Evolutionary conservation across 2,888 invertebrate species (phyloP), one percentile per base, ranked within the genome.

Genomic region (Dorcus parallelipipedus): DNA sequence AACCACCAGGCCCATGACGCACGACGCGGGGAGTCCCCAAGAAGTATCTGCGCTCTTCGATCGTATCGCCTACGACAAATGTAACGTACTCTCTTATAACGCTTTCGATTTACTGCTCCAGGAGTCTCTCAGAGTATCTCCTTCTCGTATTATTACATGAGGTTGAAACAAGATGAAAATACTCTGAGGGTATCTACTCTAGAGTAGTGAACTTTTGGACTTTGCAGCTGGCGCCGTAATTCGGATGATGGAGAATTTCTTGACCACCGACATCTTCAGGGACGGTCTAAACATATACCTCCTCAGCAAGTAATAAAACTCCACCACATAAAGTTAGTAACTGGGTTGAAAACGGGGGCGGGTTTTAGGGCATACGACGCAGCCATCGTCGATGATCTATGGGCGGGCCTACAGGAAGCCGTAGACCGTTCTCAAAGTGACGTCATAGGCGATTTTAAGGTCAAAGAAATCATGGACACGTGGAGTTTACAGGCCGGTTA

Each of bases 31-130:
- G 6, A 83, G 82, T 9, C 84, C 86, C 0, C 67, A 70, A 0
- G 80, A 86, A 60, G 82, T 88, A 5, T 77, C 79, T 1, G 76
- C 74, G 0, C 85, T 86, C 80, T 90, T 90, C 67, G 85, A 86
- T 38, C 82, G 79, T 2, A 83, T 90, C 56, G 82, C 85, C 0
- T 90, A 90, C 69, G 84, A 84, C 63, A 91, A 91, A 47, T 57
- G 79, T 7, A 78, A 10, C 5, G 2, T 3, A 43, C 2, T 90
- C 90, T 68, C 83, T 88, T 2, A 20, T 14, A 14, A 14, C 14
- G 14, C 14, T 14, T 14, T 14, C 14, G 14, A 14, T 14, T 14
- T 1, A 14, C 14, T 14, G 14, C 14, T 14, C 1, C 14, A 1
- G 14, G 14, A 1, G 14, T 1, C 14, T 14, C 14, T 14, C 14